These are phyloP conservation scores for Drosophila quadrilineata DNA, from an alignment of 1,140 invertebrate genomes.

Conservation along the genomic window DNA sequence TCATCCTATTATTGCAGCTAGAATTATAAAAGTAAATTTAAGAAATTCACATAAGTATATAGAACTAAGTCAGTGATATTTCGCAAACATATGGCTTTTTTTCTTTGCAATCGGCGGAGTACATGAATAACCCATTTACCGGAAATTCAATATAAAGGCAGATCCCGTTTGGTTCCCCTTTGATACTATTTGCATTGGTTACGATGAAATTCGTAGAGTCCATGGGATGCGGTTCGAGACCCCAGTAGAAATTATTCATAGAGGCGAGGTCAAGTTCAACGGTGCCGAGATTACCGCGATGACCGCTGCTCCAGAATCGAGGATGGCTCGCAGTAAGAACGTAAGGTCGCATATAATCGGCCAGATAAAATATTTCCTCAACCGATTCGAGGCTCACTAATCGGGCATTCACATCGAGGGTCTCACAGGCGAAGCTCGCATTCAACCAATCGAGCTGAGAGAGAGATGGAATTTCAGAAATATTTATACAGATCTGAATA, in stretches of 20 bases:
- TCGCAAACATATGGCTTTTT: slow-evolving; percentile 50
- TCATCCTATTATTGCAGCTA: no score
- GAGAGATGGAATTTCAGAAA: neutral
- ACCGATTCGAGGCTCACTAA: slow-evolving; percentile 25
- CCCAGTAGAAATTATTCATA: slow-evolving; percentile 47
- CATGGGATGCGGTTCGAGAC: slow-evolving; percentile 38
- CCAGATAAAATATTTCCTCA: slow-evolving; percentile 27
- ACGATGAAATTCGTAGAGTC: slow-evolving; percentile 39
- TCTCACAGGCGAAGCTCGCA: slow-evolving; percentile 50
- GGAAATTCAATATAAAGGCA: slow-evolving; percentile 43
- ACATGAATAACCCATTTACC: slow-evolving; percentile 31
- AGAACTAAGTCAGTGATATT: no score
- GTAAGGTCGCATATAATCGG: slow-evolving; percentile 14
- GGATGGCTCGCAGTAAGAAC: slow-evolving; percentile 34
- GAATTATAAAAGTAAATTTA: no score
- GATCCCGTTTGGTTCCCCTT: slow-evolving; percentile 11
- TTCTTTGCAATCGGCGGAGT: slow-evolving; percentile 7
- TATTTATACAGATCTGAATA: no score
- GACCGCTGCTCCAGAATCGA: slow-evolving; percentile 51
- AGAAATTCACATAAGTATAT: no score
- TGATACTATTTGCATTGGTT: neutral
- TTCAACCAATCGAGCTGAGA: slow-evolving; percentile 47
- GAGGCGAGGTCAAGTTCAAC: slow-evolving; percentile 3
- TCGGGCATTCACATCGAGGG: slow-evolving; percentile 24
- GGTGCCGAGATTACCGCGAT: slow-evolving; percentile 34